These are phyloP conservation scores for Polypedilum vanderplanki DNA, from an alignment of 1,140 invertebrate species.

Conservation along the genomic window DNA sequence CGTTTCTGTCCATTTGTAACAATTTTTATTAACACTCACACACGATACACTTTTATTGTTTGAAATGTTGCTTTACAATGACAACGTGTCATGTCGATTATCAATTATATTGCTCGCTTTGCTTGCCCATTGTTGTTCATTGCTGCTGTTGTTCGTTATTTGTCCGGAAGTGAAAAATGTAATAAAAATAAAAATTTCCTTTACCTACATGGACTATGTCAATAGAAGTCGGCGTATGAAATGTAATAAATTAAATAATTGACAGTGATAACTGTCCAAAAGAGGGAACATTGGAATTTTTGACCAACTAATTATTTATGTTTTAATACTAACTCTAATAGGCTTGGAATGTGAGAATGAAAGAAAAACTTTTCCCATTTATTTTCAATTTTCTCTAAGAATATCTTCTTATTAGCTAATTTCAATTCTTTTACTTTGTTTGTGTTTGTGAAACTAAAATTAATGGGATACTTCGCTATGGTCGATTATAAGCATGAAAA, in stretches of 20 bases:
- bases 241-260: constrained; percentile 20
- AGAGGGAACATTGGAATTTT: neutral
- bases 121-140: constrained; percentile 2
- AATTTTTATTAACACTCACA: too few relatives aligned
- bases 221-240: too few relatives aligned
- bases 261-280: neutral
- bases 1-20: too few relatives aligned
- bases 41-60: neutral
- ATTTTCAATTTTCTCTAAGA: too few relatives aligned
- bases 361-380: too few relatives aligned
- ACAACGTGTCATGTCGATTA: constrained; percentile 10
- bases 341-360: too few relatives aligned
- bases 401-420: too few relatives aligned
- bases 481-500: too few relatives aligned
- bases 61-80: neutral
- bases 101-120: neutral
- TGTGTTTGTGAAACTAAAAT: too few relatives aligned
- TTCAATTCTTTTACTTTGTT: too few relatives aligned
- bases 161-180: neutral
- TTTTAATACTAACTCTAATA: neutral
- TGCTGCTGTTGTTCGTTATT: neutral
- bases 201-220: neutral
- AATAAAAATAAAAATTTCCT: too few relatives aligned
- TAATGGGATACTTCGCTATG: too few relatives aligned
- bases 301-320: neutral